These are phyloP conservation scores for Rhabdornis inornatus DNA, from an alignment of 2,113 vertebrate genomes.

Conservation along the genomic window DNA sequence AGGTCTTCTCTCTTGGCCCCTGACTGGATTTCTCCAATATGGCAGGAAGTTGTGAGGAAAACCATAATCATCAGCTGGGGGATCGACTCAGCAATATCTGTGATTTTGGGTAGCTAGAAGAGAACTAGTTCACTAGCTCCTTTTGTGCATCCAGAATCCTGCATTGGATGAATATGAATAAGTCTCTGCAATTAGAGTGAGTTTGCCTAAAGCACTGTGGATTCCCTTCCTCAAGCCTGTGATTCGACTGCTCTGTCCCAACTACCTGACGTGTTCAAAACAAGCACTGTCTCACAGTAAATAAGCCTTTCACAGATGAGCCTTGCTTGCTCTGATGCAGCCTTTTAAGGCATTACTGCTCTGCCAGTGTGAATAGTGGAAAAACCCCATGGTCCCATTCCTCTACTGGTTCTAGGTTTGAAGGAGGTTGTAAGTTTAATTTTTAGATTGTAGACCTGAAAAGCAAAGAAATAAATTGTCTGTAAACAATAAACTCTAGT, in stretches of 20 bases:
- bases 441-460: background rate
- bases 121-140: background rate
- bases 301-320: background rate
- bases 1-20: background rate
- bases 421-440: background rate
- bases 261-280: background rate
- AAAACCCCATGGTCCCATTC: fast-evolving
- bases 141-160: background rate
- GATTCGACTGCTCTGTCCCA: background rate
- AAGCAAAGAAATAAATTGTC: background rate
- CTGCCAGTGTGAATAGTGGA: background rate
- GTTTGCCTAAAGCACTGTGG: background rate
- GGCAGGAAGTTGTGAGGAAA: background rate
- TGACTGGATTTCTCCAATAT: background rate
- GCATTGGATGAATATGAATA: background rate
- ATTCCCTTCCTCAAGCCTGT: background rate
- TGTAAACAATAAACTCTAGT: background rate
- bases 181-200: background rate
- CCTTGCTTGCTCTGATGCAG: background rate
- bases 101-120: background rate
- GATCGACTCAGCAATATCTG: background rate
- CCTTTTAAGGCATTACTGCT: background rate
- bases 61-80: background rate
- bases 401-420: background rate
- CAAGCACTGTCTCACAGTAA: background rate